Percentiles rank a stretch among this genome's conserved stretches.
Evolutionary conservation across 2,888 invertebrate genomes (phyloP).

Genomic region (Dione juno): DNA sequence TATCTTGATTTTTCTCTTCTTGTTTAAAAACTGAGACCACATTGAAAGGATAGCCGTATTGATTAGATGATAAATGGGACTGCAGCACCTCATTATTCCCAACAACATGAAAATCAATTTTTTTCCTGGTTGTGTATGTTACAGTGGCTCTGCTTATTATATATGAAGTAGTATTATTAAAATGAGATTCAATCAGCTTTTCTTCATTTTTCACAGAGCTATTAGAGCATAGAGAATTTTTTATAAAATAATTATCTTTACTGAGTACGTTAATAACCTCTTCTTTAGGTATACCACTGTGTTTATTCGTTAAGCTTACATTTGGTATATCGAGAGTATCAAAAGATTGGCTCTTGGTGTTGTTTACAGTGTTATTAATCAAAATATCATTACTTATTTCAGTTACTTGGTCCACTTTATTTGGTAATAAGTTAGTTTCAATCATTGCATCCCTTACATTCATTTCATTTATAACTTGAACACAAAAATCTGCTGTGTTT

Average conservation of each 20-base stretch:
- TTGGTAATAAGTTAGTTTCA: conserved; percentile 55
- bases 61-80: conserved; percentile 56
- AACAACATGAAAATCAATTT: conserved; percentile 72
- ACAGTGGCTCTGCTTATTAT: conserved; percentile 70
- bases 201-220: conserved; percentile 51
- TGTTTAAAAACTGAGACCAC: conserved; percentile 72
- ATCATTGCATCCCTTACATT: conserved; percentile 54
- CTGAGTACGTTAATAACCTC: conserved; percentile 54
- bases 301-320: conserved; percentile 69
- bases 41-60: conserved; percentile 67
- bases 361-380: conserved; percentile 51
- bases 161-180: conserved; percentile 61
- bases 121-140: conserved; percentile 72
- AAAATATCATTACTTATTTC: conserved; percentile 55
- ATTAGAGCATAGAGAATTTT: conserved; percentile 52
- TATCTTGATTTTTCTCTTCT: conserved; percentile 48
- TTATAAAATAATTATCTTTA: conserved; percentile 60
- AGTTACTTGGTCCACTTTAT: conserved; percentile 55
- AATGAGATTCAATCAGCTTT: conserved; percentile 51
- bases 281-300: conserved; percentile 58
- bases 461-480: conserved; percentile 50
- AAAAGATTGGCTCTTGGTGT: conserved; percentile 57
- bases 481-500: conserved; percentile 49
- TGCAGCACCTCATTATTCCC: conserved; percentile 56
- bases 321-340: conserved; percentile 76